These are phyloP conservation scores for Brachyopa scutellaris DNA, from an alignment of 2,888 invertebrate genomes.

Conservation along the genomic window DNA sequence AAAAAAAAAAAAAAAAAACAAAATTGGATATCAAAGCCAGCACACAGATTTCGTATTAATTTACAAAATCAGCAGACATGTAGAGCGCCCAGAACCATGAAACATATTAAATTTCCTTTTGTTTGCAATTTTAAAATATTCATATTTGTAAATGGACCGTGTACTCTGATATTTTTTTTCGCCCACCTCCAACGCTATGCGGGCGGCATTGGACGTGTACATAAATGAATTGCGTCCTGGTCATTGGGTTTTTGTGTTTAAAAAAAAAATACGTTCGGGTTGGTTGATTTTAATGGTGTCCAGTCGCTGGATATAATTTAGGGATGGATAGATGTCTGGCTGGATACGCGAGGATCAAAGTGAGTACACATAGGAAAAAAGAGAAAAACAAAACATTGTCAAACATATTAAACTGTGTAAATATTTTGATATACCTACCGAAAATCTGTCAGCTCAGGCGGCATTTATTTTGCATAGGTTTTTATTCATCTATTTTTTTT, in stretches of 20 bases:
- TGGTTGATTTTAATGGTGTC: conserved; percentile 50
- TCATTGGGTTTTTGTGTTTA: conserved; percentile 36
- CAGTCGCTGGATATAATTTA: conserved; percentile 58
- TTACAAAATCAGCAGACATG: background rate
- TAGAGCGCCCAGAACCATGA: background rate
- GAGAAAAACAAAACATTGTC: too few relatives aligned
- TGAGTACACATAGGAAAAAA: conserved; percentile 29
- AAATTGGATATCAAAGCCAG: conserved; percentile 48
- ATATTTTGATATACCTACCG: conserved; percentile 58
- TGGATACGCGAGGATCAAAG: conserved; percentile 46
- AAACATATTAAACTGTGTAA: conserved; percentile 68
- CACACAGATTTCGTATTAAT: conserved; percentile 31
- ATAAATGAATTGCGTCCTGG: conserved; percentile 48
- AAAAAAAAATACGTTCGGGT: background rate
- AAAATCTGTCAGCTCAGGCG: conserved; percentile 47
- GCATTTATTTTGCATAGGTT: background rate
- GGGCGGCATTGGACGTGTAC: too few relatives aligned
- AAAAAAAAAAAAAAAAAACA: conserved; percentile 23
- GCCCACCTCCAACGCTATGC: background rate
- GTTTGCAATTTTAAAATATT: conserved; percentile 56
- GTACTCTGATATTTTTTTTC: conserved; percentile 5
- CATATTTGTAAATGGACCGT: conserved; percentile 61
- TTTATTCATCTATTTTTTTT: background rate
- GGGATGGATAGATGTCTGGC: conserved; percentile 9
- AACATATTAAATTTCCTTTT: conserved; percentile 30